A percentile compares a stretch with the other conserved stretches of the same genome.
These are phyloP conservation scores for Lasioglossum zephyrum DNA, from an alignment of 2,888 invertebrate species.

Conservation along the genomic window DNA sequence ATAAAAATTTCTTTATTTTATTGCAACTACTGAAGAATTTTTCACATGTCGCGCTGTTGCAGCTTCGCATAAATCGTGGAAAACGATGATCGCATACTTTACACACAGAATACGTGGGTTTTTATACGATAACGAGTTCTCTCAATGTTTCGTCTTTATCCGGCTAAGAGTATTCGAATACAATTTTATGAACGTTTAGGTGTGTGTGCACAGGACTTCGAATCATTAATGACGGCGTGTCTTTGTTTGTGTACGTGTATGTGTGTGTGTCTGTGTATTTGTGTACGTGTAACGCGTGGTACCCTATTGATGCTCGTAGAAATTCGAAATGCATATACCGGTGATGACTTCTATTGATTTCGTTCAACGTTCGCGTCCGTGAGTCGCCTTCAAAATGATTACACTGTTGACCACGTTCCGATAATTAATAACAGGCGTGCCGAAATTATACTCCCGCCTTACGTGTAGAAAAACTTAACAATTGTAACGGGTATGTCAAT, in stretches of 20 bases:
- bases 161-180: conserved; percentile 49
- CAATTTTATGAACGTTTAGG: conserved; percentile 49
- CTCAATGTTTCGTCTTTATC: conserved; percentile 30
- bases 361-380: conserved; percentile 21
- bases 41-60: conserved; percentile 56
- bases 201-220: conserved; percentile 38
- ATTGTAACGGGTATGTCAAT: conserved; percentile 60
- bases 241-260: conserved; percentile 14
- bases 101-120: conserved; percentile 45
- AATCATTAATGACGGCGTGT: conserved; percentile 44
- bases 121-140: conserved; percentile 25
- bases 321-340: conserved; percentile 38
- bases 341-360: conserved; percentile 29
- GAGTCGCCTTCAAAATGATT: conserved; percentile 50
- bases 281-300: conserved; percentile 30
- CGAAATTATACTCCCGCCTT: conserved; percentile 34
- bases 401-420: conserved; percentile 17
- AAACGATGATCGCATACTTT: conserved; percentile 62
- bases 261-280: not conserved
- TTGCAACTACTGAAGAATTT: conserved; percentile 68
- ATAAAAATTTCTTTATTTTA: conserved; percentile 71
- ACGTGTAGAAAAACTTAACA: conserved; percentile 66
- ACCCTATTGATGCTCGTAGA: conserved; percentile 29
- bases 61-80: conserved; percentile 54
- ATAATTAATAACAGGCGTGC: conserved; percentile 24